Conservation (phyloP, 2,797 vertebrate genomes). For the Gambelia wislizenii region DNA sequence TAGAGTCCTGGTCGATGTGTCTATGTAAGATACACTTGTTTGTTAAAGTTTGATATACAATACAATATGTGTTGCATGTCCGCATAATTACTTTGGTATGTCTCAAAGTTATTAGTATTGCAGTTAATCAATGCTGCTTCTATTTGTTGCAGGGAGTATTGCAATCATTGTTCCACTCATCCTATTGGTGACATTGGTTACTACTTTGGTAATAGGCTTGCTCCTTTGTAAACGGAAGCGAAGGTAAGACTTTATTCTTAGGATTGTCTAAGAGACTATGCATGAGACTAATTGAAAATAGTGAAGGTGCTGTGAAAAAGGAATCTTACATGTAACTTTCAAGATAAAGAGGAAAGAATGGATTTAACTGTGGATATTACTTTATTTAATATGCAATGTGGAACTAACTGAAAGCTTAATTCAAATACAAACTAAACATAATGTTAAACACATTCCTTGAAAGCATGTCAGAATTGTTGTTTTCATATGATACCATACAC, state of each 20-base stretch:
- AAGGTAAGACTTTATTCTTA: constrained; percentile 82
- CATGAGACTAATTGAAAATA: neutral
- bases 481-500: neutral
- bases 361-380: neutral
- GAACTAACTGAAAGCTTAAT: neutral
- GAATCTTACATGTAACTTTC: neutral
- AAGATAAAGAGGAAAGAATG: neutral
- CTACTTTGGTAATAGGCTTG: constrained; percentile 92
- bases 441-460: neutral
- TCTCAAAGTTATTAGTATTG: neutral
- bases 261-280: neutral
- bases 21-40: neutral
- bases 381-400: neutral
- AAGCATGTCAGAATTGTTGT: neutral
- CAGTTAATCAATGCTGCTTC: constrained; percentile 6
- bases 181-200: constrained; percentile 93
- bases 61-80: neutral
- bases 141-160: constrained; percentile 88
- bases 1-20: neutral
- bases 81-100: neutral
- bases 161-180: constrained; percentile 98
- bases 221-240: constrained; percentile 94
- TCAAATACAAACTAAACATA: neutral
- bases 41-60: neutral
- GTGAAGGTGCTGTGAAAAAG: neutral